A percentile compares a stretch with the other conserved stretches of the same genome.
Evolutionary conservation across 2,888 invertebrate species (phyloP).

Genomic region (Osedax frankpressi): DNA sequence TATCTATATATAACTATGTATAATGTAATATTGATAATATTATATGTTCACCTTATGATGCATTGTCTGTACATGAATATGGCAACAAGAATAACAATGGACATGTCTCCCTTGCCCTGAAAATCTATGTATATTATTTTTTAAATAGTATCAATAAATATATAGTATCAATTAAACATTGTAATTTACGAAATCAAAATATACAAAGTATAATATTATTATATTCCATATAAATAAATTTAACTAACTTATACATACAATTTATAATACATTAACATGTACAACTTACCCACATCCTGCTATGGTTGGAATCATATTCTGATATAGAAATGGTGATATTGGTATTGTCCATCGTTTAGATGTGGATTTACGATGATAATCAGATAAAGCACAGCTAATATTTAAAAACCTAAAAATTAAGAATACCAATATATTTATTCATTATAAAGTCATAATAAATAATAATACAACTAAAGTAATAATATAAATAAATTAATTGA

Average conservation of each 20-base stretch:
- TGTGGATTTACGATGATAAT: constrained; percentile 3
- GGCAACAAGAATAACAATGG: not conserved
- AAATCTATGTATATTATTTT: no score
- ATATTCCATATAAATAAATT: no score
- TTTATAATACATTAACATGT: no score
- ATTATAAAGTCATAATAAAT: not conserved
- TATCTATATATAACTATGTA: not conserved
- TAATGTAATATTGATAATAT: not conserved
- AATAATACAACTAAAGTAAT: not conserved
- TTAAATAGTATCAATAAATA: no score
- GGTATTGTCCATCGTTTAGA: constrained; percentile 7
- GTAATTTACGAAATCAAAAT: no score
- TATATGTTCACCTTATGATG: not conserved
- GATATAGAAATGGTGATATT: constrained; percentile 5
- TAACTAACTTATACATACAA: no score
- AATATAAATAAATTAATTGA: not conserved
- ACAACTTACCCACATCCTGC: constrained; percentile 1
- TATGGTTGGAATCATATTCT: constrained; percentile 1
- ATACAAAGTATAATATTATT: no score
- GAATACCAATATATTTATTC: not conserved
- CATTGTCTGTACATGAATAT: constrained; percentile 11
- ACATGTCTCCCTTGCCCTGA: not conserved
- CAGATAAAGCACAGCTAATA: constrained; percentile 4
- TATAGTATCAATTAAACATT: no score
- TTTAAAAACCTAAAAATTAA: no score